Evolutionary conservation across 2,113 vertebrate species (phyloP).

Genomic region (Rhodinocichla rosea): DNA sequence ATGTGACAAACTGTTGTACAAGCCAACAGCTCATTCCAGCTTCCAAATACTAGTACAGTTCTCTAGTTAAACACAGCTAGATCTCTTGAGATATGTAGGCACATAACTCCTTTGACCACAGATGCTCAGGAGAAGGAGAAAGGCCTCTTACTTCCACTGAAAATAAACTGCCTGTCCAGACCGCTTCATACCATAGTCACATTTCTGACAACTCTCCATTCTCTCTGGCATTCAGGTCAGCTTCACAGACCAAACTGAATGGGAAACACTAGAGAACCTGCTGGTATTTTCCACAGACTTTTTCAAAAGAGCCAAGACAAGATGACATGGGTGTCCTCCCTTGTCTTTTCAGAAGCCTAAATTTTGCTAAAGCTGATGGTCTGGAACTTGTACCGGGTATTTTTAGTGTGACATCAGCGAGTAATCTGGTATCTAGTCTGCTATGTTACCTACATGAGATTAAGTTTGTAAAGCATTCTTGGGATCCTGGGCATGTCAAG

Average conservation of each 20-base stretch:
- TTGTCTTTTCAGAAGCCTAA: neutral
- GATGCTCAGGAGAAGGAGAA: neutral
- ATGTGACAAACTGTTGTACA: neutral
- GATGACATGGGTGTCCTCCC: neutral
- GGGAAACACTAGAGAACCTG: neutral
- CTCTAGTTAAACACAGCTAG: neutral
- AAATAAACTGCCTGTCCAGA: neutral
- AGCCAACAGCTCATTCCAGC: neutral
- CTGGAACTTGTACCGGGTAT: neutral
- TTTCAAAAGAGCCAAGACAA: neutral
- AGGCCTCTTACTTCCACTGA: neutral
- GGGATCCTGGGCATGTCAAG: neutral
- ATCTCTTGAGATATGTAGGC: neutral
- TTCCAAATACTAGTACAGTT: neutral
- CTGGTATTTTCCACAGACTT: neutral
- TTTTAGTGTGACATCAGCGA: neutral
- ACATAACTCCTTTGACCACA: neutral
- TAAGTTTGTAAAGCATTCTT: neutral
- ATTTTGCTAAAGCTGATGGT: neutral
- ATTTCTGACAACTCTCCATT: neutral
- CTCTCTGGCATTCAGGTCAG: neutral
- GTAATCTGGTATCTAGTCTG: neutral
- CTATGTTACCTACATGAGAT: neutral
- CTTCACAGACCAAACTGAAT: neutral
- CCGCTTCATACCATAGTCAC: neutral